These are phyloP conservation scores for Stegodyphus mimosarum DNA, from an alignment of 1,140 invertebrate genomes.

Conservation along the genomic window DNA sequence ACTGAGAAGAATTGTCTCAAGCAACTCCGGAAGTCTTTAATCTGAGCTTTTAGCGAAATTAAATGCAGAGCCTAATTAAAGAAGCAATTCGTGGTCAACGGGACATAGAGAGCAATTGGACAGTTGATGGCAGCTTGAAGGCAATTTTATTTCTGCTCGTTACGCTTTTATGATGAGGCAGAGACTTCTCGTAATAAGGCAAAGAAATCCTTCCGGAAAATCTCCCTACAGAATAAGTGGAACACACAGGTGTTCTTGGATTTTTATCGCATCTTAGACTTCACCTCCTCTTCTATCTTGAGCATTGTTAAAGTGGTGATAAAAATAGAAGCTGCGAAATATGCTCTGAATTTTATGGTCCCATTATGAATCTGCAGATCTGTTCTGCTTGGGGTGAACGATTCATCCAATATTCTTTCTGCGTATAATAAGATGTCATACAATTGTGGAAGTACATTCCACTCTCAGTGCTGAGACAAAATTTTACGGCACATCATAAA, in stretches of 20 bases:
- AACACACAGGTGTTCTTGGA: conserved; percentile 28
- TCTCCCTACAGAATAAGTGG: conserved; percentile 28
- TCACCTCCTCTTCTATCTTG: background rate
- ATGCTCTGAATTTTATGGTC: conserved; percentile 37
- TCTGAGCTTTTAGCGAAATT: conserved; percentile 33
- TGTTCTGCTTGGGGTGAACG: conserved; percentile 27
- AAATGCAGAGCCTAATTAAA: conserved; percentile 37
- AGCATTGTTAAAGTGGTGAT: conserved; percentile 22
- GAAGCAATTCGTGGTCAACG: conserved; percentile 34
- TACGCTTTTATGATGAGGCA: conserved; percentile 32
- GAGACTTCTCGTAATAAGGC: background rate
- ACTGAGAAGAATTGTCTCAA: background rate
- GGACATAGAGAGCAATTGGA: conserved; percentile 1
- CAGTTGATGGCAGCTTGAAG: conserved; percentile 25
- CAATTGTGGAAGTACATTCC: conserved; percentile 13
- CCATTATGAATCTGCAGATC: conserved; percentile 29
- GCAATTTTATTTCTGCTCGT: conserved; percentile 10
- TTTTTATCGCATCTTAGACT: conserved; percentile 8
- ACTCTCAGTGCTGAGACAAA: background rate
- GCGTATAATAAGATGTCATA: conserved; percentile 22
- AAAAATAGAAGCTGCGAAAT: conserved; percentile 18
- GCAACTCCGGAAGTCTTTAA: background rate
- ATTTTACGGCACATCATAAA: conserved; percentile 42
- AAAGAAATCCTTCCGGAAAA: background rate
- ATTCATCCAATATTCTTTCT: background rate